Evolutionary conservation across 2,888 invertebrate species (phyloP).

Genomic region (Lasioglossum marginatum): DNA sequence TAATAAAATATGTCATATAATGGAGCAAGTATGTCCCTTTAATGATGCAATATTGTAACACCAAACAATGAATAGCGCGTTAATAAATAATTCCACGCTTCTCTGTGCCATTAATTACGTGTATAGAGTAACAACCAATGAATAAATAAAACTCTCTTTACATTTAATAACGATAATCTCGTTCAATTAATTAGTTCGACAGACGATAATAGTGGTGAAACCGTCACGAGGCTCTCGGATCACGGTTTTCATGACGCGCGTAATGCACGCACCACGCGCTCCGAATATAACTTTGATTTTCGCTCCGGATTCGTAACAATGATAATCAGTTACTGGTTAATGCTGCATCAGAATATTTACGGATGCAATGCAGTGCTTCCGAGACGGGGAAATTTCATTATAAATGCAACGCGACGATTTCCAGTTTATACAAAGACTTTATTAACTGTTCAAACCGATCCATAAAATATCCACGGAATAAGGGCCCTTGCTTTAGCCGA

Average conservation of each 20-base stretch:
- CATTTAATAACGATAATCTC: not conserved
- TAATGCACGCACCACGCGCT: not conserved
- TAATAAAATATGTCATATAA: not conserved
- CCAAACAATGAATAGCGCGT: not conserved
- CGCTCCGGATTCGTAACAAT: not conserved
- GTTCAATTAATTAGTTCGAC: conserved; percentile 2
- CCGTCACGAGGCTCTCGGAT: not conserved
- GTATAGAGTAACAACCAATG: not conserved
- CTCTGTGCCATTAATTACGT: not conserved
- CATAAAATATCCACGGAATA: not conserved
- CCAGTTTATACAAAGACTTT: not conserved
- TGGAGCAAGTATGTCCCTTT: not conserved
- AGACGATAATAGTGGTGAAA: not conserved
- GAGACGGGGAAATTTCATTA: not conserved
- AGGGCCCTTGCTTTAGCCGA: not conserved
- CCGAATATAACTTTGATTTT: conserved; percentile 13
- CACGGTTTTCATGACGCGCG: not conserved
- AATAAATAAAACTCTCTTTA: conserved; percentile 5
- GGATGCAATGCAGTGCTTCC: not conserved
- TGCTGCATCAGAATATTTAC: not conserved
- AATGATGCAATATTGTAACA: not conserved
- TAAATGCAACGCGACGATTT: not conserved
- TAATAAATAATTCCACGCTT: not conserved
- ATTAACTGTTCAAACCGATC: not conserved
- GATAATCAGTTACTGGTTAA: not conserved